Evolutionary conservation across 2,113 vertebrate genomes (phyloP).

Genomic region (Apteryx mantelli): DNA sequence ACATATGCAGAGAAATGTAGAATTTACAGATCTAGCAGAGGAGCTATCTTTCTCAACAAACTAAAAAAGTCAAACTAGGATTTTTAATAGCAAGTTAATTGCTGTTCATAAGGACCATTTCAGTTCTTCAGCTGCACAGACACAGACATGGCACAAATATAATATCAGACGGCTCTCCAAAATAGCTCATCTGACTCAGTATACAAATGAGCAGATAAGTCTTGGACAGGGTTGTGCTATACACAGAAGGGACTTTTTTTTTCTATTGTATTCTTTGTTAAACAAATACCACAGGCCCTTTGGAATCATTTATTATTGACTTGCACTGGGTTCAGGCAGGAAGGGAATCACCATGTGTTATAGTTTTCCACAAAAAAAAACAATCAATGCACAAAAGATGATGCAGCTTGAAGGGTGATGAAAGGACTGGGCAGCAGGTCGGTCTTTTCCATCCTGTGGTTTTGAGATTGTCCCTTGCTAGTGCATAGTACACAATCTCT

Average conservation of each 20-base stretch:
- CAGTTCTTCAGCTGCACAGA: not conserved
- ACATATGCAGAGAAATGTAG: not conserved
- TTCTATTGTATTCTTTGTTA: not conserved
- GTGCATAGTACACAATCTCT: accelerated
- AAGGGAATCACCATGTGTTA: not conserved
- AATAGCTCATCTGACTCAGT: not conserved
- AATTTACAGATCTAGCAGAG: not conserved
- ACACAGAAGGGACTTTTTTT: not conserved
- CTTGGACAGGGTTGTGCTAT: not conserved
- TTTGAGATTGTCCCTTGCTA: not conserved
- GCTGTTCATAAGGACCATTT: not conserved
- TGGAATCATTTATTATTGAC: not conserved
- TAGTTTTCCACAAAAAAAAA: not conserved
- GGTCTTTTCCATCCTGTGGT: not conserved
- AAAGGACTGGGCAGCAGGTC: not conserved
- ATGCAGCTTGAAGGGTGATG: not conserved
- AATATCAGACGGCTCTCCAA: not conserved
- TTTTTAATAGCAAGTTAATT: not conserved
- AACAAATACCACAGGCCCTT: not conserved
- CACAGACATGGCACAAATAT: not conserved
- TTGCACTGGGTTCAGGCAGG: not conserved
- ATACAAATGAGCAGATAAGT: not conserved
- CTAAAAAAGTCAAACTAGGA: not conserved
- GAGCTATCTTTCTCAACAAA: not conserved
- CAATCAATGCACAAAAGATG: not conserved